Conservation (phyloP, 2,797 vertebrate species). For the Chelidonichthys spinosus region DNA sequence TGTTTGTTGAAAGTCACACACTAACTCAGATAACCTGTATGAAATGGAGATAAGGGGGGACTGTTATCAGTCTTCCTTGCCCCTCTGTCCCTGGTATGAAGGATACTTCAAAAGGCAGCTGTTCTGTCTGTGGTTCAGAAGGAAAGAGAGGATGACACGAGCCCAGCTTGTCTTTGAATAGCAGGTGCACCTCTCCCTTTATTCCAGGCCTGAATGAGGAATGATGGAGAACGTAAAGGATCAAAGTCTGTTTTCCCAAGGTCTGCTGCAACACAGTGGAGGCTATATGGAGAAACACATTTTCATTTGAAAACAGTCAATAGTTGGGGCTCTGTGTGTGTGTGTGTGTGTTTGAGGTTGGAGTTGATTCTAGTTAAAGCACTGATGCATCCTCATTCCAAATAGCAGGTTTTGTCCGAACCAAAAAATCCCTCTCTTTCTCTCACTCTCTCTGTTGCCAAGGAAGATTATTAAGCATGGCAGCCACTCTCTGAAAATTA, state of each 20-base stretch:
- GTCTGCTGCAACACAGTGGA: slow-evolving; percentile 60
- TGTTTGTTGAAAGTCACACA: slow-evolving; percentile 65
- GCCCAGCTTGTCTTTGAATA: slow-evolving; percentile 77
- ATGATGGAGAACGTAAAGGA: slow-evolving; percentile 69
- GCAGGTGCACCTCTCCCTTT: slow-evolving; percentile 77
- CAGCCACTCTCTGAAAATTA: slow-evolving; percentile 61
- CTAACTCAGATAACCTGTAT: slow-evolving; percentile 63
- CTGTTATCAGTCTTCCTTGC: slow-evolving; percentile 54
- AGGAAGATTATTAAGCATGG: slow-evolving; percentile 61
- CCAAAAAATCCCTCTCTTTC: slow-evolving; percentile 7
- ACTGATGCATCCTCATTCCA: slow-evolving; percentile 53
- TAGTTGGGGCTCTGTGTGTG: slow-evolving; percentile 34
- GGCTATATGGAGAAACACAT: slow-evolving; percentile 64
- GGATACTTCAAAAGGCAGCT: slow-evolving; percentile 78
- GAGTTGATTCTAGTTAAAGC: slow-evolving; percentile 47
- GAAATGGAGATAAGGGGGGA: slow-evolving; percentile 67
- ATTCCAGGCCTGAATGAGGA: slow-evolving; percentile 67
- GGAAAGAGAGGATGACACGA: slow-evolving; percentile 71
- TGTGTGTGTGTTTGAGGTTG: slow-evolving; percentile 31
- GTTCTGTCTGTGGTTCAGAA: slow-evolving; percentile 68
- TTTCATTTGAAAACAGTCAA: slow-evolving; percentile 66
- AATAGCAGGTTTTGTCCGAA: slow-evolving; percentile 54
- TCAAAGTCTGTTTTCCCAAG: slow-evolving; percentile 74
- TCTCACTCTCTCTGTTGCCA: slow-evolving; percentile 37
- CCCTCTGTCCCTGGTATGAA: slow-evolving; percentile 61